Percentiles rank a stretch among this genome's conserved stretches.
Conservation (phyloP, 2,888 invertebrate genomes). For the Napeogenes sylphis region DNA sequence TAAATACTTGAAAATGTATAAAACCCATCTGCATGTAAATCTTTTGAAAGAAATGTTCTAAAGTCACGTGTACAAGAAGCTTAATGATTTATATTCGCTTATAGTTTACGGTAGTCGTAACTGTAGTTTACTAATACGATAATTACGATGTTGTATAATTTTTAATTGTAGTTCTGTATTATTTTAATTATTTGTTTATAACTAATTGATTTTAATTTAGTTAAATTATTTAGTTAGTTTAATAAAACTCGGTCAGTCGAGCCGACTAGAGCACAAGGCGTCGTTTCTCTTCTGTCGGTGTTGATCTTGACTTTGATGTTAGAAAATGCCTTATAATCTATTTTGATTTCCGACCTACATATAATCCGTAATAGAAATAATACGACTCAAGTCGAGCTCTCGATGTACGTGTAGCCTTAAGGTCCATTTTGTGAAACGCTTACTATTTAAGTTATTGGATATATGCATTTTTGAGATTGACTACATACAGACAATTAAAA, state of each 20-base stretch:
- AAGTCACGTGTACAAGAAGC: neutral
- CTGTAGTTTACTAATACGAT: constrained; percentile 18
- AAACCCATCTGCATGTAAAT: constrained; percentile 10
- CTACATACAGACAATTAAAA: too few species aligned
- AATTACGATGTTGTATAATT: constrained; percentile 53
- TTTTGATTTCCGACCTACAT: too few species aligned
- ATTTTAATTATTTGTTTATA: constrained; percentile 36
- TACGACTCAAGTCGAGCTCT: too few species aligned
- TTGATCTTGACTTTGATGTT: too few species aligned
- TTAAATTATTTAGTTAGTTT: constrained; percentile 37
- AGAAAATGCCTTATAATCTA: too few species aligned
- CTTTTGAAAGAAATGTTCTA: neutral
- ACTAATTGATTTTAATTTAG: constrained; percentile 42
- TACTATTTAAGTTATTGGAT: too few species aligned
- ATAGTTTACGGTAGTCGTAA: constrained; percentile 2
- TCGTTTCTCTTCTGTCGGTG: too few species aligned
- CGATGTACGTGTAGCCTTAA: too few species aligned
- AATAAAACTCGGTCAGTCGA: constrained; percentile 8
- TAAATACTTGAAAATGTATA: neutral
- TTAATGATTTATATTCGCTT: constrained; percentile 12
- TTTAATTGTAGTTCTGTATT: constrained; percentile 44
- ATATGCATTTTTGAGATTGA: too few species aligned
- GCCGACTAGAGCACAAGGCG: too few species aligned
- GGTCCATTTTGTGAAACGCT: too few species aligned
- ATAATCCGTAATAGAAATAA: too few species aligned